phyloP scores from a whole-genome alignment of 1,140 invertebrate species.

The Euura lappo region DNA sequence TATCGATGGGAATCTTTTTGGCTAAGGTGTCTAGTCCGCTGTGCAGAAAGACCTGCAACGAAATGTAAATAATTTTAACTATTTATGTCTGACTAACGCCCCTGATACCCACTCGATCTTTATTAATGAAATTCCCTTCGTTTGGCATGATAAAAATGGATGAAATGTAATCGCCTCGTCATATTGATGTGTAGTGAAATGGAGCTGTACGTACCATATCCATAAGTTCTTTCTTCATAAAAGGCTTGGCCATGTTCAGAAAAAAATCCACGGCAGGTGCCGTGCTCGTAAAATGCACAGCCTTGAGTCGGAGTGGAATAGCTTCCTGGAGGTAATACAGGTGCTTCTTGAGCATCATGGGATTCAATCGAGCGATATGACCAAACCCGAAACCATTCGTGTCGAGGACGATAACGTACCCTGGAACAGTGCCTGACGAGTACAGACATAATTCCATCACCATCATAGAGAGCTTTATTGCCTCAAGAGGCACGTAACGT shows the following conservation, averaged over 20 bases:
- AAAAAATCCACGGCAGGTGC: constrained; percentile 69
- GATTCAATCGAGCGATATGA: constrained; percentile 24
- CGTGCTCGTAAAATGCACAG: constrained; percentile 69
- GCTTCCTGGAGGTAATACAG: constrained; percentile 50
- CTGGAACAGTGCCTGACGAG: constrained; percentile 22
- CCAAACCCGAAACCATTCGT: constrained; percentile 19
- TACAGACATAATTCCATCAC: constrained; percentile 19
- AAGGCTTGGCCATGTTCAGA: constrained; percentile 67
- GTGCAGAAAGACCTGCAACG: constrained; percentile 59
- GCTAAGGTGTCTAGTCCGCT: constrained; percentile 48
- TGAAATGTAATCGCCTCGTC: constrained; percentile 22
- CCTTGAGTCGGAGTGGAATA: constrained; percentile 66
- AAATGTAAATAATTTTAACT: too few relatives aligned
- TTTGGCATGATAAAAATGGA: not conserved
- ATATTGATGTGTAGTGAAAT: constrained; percentile 23
- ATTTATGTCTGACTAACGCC: too few relatives aligned
- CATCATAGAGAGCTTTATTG: constrained; percentile 25
- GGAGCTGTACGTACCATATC: constrained; percentile 53
- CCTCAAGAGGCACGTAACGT: constrained; percentile 13
- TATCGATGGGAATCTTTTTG: constrained; percentile 54
- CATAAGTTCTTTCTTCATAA: constrained; percentile 69
- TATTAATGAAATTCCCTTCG: too few relatives aligned
- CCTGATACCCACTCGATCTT: too few relatives aligned
- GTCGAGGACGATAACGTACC: constrained; percentile 25
- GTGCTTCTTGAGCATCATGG: constrained; percentile 21